phyloP scores from a whole-genome alignment of 2,113 vertebrate genomes.

The Nyctereutes procyonoides region DNA sequence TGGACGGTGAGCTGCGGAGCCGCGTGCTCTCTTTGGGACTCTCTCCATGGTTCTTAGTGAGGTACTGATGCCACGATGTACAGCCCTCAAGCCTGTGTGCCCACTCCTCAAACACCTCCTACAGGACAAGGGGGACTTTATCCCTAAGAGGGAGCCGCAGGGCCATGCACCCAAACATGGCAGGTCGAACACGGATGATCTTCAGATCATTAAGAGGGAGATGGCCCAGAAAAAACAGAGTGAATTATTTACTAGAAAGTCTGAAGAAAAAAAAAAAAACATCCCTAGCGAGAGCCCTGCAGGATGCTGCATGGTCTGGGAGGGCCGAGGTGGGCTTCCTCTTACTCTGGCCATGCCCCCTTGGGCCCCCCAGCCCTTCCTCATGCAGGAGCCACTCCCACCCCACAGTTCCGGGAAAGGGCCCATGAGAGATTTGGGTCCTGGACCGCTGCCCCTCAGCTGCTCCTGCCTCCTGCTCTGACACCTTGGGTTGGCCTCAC shows the following conservation, averaged over 20 bases:
- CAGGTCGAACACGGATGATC: constrained; percentile 84
- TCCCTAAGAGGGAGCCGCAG: constrained; percentile 86
- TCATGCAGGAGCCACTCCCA: neutral
- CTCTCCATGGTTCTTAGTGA: constrained; percentile 83
- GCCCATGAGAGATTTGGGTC: neutral
- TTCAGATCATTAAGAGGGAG: constrained; percentile 89
- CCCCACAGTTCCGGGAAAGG: neutral
- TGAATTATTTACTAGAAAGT: constrained; percentile 88
- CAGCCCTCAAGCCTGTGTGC: constrained; percentile 84
- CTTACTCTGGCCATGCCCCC: neutral
- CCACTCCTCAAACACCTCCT: constrained; percentile 84
- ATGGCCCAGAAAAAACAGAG: constrained; percentile 88
- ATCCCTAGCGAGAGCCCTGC: constrained; percentile 58
- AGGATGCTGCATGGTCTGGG: neutral
- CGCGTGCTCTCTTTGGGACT: rapidly evolving
- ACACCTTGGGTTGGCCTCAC: neutral
- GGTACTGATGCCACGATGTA: constrained; percentile 87
- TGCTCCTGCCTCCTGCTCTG: rapidly evolving
- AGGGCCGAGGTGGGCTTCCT: rapidly evolving
- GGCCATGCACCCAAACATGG: constrained; percentile 79
- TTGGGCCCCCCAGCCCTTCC: neutral
- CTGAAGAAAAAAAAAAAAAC: constrained; percentile 79
- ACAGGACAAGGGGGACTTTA: constrained; percentile 84
- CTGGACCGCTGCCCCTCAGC: neutral
- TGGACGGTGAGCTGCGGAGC: neutral